phyloP scores from a whole-genome alignment of 2,797 vertebrate genomes.

The Propithecus deckenii region DNA sequence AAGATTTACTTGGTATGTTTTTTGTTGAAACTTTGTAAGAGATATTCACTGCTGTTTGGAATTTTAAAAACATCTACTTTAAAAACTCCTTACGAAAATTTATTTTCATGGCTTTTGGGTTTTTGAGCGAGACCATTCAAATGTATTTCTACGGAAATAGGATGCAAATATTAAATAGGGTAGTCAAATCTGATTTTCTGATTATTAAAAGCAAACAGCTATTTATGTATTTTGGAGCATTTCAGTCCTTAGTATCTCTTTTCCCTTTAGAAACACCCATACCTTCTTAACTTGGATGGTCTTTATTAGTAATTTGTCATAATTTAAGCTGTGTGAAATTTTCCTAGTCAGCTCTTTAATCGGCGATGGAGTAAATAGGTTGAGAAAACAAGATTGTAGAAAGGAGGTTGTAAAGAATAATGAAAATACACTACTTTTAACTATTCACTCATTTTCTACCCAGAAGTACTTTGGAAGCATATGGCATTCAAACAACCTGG shows the following conservation, averaged over 20 bases:
- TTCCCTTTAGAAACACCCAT: not conserved
- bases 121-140: slow-evolving; percentile 16
- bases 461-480: not conserved
- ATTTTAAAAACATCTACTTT: slow-evolving; percentile 6
- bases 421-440: not conserved
- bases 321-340: not conserved
- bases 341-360: not conserved
- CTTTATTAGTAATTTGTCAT: slow-evolving; percentile 44
- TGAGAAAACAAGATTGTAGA: slow-evolving; percentile 13
- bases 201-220: slow-evolving; percentile 31
- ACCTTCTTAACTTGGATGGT: slow-evolving; percentile 24
- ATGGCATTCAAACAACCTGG: not conserved
- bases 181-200: slow-evolving; percentile 34
- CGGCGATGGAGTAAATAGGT: not conserved
- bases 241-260: not conserved
- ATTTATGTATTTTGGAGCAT: not conserved
- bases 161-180: not conserved
- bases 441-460: not conserved
- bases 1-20: slow-evolving; percentile 36
- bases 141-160: not conserved
- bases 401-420: slow-evolving; percentile 21
- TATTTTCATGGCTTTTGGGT: not conserved
- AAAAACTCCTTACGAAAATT: not conserved
- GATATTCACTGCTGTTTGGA: not conserved
- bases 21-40: slow-evolving; percentile 22